phyloP scores from a whole-genome alignment of 2,797 vertebrate genomes.

The Epinephelus malabaricus region DNA sequence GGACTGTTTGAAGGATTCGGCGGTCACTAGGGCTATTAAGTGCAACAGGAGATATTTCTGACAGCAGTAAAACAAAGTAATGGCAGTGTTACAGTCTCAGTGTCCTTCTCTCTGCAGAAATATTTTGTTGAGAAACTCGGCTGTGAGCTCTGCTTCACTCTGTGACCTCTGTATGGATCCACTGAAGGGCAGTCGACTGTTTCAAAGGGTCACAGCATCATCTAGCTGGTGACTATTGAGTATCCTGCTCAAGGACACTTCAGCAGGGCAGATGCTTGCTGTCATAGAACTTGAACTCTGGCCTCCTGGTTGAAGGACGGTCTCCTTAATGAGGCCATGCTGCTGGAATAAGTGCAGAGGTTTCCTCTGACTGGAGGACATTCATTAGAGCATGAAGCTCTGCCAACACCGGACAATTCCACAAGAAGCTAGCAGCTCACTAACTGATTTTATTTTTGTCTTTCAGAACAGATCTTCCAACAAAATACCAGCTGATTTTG shows the following conservation, averaged over 20 bases:
- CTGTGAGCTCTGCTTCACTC: too few relatives aligned
- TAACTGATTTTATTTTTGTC: background rate
- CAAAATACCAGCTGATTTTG: background rate
- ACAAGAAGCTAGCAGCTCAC: background rate
- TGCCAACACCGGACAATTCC: background rate
- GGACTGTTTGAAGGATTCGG: background rate
- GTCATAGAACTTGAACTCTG: conserved; percentile 19
- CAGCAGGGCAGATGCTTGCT: conserved; percentile 22
- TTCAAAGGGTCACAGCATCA: conserved; percentile 1
- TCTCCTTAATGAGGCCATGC: conserved; percentile 36
- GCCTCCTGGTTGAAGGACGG: conserved; percentile 31
- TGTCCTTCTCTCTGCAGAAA: background rate
- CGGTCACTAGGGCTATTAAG: too few relatives aligned
- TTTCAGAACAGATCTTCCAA: background rate
- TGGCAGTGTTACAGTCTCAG: background rate
- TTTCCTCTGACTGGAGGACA: background rate
- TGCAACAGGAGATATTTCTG: background rate
- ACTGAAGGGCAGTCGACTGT: background rate
- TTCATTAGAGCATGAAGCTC: conserved; percentile 20
- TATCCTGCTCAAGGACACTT: conserved; percentile 17
- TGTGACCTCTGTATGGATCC: background rate
- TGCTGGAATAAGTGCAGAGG: background rate
- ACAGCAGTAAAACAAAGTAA: too few relatives aligned
- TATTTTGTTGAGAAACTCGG: background rate
- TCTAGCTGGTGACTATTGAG: background rate